Conservation (phyloP, 2,888 invertebrate species). For the Nysson spinosus region DNA sequence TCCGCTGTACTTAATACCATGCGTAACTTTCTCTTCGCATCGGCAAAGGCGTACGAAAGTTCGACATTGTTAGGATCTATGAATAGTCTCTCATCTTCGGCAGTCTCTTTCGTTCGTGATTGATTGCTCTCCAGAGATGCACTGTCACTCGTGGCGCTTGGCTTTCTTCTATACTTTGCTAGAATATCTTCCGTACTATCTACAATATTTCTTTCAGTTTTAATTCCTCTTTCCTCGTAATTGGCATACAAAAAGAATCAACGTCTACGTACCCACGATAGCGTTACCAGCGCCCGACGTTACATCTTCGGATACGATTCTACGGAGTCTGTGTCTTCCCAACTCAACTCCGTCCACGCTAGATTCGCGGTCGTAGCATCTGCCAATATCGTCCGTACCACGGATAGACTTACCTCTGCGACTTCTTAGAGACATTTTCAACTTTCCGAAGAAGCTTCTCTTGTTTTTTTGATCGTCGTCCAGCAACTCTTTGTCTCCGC, state of each 20-base stretch:
- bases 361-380: constrained; percentile 71
- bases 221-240: neutral
- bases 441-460: constrained; percentile 85
- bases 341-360: constrained; percentile 64
- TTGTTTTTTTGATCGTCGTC: constrained; percentile 81
- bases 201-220: constrained; percentile 33
- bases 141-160: constrained; percentile 80
- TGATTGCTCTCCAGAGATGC: constrained; percentile 76
- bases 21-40: constrained; percentile 92
- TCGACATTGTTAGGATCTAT: constrained; percentile 80
- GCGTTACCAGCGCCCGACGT: constrained; percentile 65
- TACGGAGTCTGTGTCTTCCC: constrained; percentile 69
- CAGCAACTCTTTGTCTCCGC: constrained; percentile 82
- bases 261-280: constrained; percentile 60
- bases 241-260: neutral
- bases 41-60: constrained; percentile 81
- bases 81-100: constrained; percentile 77
- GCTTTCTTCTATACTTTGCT: constrained; percentile 92
- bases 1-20: constrained; percentile 94
- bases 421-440: constrained; percentile 84
- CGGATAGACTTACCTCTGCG: constrained; percentile 80
- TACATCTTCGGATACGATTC: constrained; percentile 76
- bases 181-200: constrained; percentile 95
- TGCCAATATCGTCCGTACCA: constrained; percentile 74
- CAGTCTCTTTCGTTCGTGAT: constrained; percentile 74